Base-by-base conservation (phyloP, 2,797 vertebrate genomes). In the Ctenopoma kingsleyae region DNA sequence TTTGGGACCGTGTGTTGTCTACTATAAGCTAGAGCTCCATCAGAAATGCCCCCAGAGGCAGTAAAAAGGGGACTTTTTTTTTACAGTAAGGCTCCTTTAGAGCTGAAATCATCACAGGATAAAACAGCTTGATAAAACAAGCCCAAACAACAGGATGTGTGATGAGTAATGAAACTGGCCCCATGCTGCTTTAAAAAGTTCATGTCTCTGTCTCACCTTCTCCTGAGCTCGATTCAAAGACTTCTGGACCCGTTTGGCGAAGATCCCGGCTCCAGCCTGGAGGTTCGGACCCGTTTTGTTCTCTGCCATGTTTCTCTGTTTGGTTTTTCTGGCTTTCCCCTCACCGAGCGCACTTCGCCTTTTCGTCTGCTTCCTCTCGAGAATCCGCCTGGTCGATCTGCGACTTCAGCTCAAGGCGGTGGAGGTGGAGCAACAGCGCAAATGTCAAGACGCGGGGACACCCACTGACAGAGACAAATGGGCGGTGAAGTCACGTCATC, bases 211-310 rank as follows among this genome's bases (percentile, higher is more conserved):
- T 1, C 89, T 87, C 93, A 98, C 97, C 97, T 97, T 98, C 91
- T 99, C 97, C 81, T 98, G 97, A 0, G 97, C 97, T 44, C 97
- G 93, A 80, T 89, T 97, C 88, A 98, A 74, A 19, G 84, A 96
- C 80, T 98, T 99, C 90, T 98, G 97, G 83, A 99, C 93, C 58
- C 96, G 93, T 83, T 95, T 97, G 77, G 97, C 97, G 51, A 98
- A 91, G 61, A 97, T 89, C 54, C 97, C 97, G 0, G 97, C 97
- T 13, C 97, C 94, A 6, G 96, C 93, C 47, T 96, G 95, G 0
- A 96, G 59, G 68, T 95, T 95, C 0, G 83, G 91, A 5, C 91
- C 91, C 58, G 52, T 86, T 83, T 95, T 97, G 67, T 94, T 95
- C 56, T 98, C 97, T 0, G 97, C 95, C 97, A 97, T 98, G 53